Conservation (phyloP, 2,113 vertebrate genomes). For the Misgurnus mizolepis region DNA sequence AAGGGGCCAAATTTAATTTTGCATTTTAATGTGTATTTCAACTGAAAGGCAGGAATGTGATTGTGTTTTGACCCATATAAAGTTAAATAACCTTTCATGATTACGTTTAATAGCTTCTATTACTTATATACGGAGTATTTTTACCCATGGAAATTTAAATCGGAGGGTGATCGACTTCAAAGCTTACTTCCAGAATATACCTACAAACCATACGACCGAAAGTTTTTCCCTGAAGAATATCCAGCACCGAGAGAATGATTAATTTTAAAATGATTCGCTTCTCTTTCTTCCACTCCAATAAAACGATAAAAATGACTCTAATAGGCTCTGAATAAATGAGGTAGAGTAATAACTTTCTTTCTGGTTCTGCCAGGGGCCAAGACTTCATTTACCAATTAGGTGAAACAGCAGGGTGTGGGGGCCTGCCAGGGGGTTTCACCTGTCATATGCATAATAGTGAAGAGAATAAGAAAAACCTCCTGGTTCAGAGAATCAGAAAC, state of each 20-base stretch:
- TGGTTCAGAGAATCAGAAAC: slow-evolving; percentile 1
- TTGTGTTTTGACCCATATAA: too few relatives aligned
- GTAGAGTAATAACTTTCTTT: slow-evolving; percentile 24
- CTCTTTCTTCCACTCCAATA: slow-evolving; percentile 9
- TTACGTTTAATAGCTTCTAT: neutral
- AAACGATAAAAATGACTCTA: slow-evolving; percentile 55
- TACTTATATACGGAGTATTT: neutral
- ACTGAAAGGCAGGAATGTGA: too few relatives aligned
- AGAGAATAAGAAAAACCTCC: neutral
- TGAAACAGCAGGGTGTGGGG: slow-evolving; percentile 37
- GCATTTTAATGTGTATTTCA: too few relatives aligned
- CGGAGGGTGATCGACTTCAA: neutral
- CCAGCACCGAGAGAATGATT: slow-evolving; percentile 5
- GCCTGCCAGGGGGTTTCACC: slow-evolving; percentile 23
- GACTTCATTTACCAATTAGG: slow-evolving; percentile 52
- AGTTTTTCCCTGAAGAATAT: neutral
- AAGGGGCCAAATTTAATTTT: too few relatives aligned
- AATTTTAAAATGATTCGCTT: slow-evolving; percentile 19
- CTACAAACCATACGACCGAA: neutral
- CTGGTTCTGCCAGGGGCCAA: slow-evolving; percentile 32
- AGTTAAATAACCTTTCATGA: neutral
- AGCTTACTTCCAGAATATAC: neutral
- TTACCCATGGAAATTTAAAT: neutral
- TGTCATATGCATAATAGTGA: slow-evolving; percentile 22
- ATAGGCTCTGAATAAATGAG: slow-evolving; percentile 46